Evolutionary conservation across 2,113 vertebrate species (phyloP).

Genomic region (Pristiophorus japonicus): DNA sequence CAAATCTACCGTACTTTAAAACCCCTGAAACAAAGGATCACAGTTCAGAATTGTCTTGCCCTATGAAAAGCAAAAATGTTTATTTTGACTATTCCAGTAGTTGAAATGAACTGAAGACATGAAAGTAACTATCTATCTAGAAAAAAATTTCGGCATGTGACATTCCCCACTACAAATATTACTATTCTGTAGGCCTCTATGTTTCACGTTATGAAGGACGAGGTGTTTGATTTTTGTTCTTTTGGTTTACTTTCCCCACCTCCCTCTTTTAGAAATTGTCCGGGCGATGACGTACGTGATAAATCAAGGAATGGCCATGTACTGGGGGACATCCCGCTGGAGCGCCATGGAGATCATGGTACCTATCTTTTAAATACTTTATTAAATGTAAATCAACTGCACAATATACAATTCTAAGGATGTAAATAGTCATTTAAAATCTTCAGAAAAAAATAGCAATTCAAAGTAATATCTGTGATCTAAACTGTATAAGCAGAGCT

Average conservation of each 20-base stretch:
- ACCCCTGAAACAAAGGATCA: background rate
- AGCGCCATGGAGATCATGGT: constrained; percentile 98
- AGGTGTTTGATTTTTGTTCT: background rate
- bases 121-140: background rate
- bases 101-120: background rate
- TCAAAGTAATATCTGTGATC: background rate
- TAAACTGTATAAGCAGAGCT: no score
- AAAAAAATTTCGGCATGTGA: background rate
- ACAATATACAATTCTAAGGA: background rate
- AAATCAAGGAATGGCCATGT: constrained; percentile 97
- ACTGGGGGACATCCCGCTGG: constrained; percentile 97
- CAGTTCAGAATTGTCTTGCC: background rate
- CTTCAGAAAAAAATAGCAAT: background rate
- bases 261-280: constrained; percentile 74
- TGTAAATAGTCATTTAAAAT: background rate
- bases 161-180: background rate
- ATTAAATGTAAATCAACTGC: background rate
- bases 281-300: constrained; percentile 94
- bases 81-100: background rate
- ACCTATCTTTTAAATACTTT: constrained; percentile 39
- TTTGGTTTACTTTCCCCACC: background rate
- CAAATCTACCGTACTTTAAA: background rate
- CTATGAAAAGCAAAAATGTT: background rate
- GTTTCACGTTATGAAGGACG: background rate
- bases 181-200: background rate